Evolutionary conservation across 1,140 invertebrate genomes (phyloP).

Genomic region (Dendroctonus valens): DNA sequence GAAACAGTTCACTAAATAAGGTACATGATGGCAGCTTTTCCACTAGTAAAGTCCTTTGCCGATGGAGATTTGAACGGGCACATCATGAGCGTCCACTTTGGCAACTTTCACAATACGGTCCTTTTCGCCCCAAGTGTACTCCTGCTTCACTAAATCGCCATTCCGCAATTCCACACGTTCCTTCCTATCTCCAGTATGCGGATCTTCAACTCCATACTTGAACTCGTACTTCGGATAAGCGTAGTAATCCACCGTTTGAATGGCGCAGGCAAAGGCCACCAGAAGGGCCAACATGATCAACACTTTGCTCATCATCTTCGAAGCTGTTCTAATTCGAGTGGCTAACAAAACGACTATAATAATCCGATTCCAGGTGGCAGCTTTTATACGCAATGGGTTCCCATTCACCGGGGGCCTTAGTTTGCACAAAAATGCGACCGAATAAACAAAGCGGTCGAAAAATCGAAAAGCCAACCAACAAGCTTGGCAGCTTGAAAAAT

Average conservation of each 20-base stretch:
- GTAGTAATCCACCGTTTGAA: constrained; percentile 42
- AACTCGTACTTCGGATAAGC: constrained; percentile 56
- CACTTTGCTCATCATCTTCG: constrained; percentile 15
- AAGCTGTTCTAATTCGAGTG: neutral
- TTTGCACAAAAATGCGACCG: constrained; percentile 1
- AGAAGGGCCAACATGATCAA: constrained; percentile 12
- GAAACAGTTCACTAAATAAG: constrained; percentile 9
- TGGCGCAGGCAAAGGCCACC: constrained; percentile 15
- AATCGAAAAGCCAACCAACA: constrained; percentile 4
- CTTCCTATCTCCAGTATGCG: constrained; percentile 58
- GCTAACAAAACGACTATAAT: constrained; percentile 16
- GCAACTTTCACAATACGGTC: constrained; percentile 26
- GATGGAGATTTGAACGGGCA: constrained; percentile 10
- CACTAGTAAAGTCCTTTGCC: neutral
- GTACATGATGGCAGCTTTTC: constrained; percentile 8
- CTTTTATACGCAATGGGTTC: constrained; percentile 3
- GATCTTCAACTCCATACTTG: constrained; percentile 58
- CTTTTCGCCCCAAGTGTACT: constrained; percentile 26
- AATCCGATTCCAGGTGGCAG: neutral
- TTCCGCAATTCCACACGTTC: constrained; percentile 58
- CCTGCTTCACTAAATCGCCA: constrained; percentile 61
- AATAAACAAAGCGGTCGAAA: constrained; percentile 17
- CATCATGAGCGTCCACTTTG: constrained; percentile 21
- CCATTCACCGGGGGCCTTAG: constrained; percentile 13
- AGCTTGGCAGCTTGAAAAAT: constrained; percentile 5